Evolutionary conservation across 1,140 invertebrate genomes (phyloP), one percentile per base, ranked within the genome.

Genomic region (Drosophila baimaii): DNA sequence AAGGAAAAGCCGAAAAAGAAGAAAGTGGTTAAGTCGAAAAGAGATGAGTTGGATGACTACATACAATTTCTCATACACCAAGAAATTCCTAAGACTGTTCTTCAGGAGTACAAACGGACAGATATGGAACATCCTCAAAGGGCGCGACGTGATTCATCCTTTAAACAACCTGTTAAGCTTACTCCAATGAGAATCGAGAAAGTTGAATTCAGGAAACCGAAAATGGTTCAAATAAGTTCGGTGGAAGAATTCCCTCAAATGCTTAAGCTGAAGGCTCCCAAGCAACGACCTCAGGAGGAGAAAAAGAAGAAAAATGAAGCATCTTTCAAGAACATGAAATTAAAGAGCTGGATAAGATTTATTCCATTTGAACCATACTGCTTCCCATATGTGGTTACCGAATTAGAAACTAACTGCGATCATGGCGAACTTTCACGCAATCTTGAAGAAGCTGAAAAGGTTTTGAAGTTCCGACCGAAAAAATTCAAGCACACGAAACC

Each of bases 301-400:
- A 92, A 91, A 71, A 92, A 91, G 90, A 92, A 81, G 77, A 93
- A 89, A 35, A 29, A 35, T n/a, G 91, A 93, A 74, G 76, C 79
- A 5, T 65, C 74, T 0, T 91, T 91, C 7, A 91, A 88, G 33
- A 84, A 85, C 47, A 80, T 82, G 35, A 91, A 91, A 55, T 73
- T 91, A 2, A 92, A 91, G 55, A 92, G 91, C 58, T 81, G 84
- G 63, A 91, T 92, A 6, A 75, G 78, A 19, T 84, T 86, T 39
- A 66, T 92, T 55, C 81, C 91, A n/a, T 92, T 57, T 61, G 52
- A 86, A 2, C 91, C 90, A 2, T 91, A 92, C 52, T 81, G 77
- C 13, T 82, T 90, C 47, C 76, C 83, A 8, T 81, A 81, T 43
- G 68, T 51, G 9, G 73, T 91, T 12, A 79, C 71, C 21, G 80